phyloP scores from a whole-genome alignment of 2,888 invertebrate genomes.

The Apoda limacodes region DNA sequence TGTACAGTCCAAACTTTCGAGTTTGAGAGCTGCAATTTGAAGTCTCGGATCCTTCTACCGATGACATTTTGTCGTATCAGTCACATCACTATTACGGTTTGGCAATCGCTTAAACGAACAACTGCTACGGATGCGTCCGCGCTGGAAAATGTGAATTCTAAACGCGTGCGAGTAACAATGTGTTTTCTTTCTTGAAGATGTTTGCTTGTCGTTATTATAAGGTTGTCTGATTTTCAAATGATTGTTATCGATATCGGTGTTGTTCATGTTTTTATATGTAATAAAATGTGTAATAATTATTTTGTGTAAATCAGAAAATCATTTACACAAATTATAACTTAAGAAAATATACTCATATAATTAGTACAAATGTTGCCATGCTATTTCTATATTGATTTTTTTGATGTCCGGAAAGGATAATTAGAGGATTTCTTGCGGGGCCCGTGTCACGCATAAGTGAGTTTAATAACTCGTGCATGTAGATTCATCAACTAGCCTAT shows the following conservation, averaged over 20 bases:
- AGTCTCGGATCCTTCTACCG: slow-evolving; percentile 43
- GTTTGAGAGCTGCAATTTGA: slow-evolving; percentile 34
- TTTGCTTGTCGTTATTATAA: slow-evolving; percentile 29
- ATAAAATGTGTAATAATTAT: too few relatives aligned
- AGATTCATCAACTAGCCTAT: too few relatives aligned
- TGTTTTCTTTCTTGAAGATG: slow-evolving; percentile 51
- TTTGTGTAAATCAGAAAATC: too few relatives aligned
- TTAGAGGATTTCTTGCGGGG: too few relatives aligned
- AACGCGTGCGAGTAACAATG: slow-evolving; percentile 28
- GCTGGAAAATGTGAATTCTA: slow-evolving; percentile 43
- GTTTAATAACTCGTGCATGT: too few relatives aligned
- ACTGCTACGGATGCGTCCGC: slow-evolving; percentile 33
- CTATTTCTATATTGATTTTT: background rate
- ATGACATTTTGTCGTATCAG: slow-evolving; percentile 36
- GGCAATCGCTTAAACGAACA: slow-evolving; percentile 20
- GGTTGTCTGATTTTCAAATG: slow-evolving; percentile 26
- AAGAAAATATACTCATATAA: background rate
- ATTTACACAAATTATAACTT: too few relatives aligned
- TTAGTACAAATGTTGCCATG: background rate
- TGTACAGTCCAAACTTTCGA: slow-evolving; percentile 52
- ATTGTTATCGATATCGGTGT: slow-evolving; percentile 24
- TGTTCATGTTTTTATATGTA: too few relatives aligned
- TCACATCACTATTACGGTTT: slow-evolving; percentile 40
- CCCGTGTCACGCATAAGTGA: too few relatives aligned
- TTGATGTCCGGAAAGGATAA: too few relatives aligned